Base-by-base conservation (phyloP, 2,888 invertebrate genomes). In the Erebia epiphron region DNA sequence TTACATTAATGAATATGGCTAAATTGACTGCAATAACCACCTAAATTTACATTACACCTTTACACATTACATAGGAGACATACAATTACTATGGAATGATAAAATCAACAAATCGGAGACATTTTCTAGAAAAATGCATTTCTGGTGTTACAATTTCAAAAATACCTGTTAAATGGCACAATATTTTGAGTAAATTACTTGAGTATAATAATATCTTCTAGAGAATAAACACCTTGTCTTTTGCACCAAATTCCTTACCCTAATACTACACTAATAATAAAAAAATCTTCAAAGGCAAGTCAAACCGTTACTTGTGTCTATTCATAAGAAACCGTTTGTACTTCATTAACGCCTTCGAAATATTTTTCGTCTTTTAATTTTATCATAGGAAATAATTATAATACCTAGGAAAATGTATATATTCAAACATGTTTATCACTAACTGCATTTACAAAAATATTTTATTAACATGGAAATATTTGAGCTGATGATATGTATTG, bases 231-330 rank as follows among this genome's bases (percentile, higher is more conserved):
- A 75, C 72, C 73, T 70, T 73, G 70, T 77, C 78, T 79, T 81
- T 81, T 82, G 83, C 85, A 84, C 84, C 83, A 80, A 80, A 77
- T 77, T 79, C 78, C 78, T 81, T 75, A 78, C 79, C 69, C 75
- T 79, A 82, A 78, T 77, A 61, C 70, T 56, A 67, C 16, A 65
- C 49, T 70, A 72, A 71, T 57, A 58, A 64, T 69, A 69, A 49
- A 50, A 71, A 70, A 67, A 68, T 63, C 62, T 26, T 52, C 67
- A 71, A 71, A 71, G 71, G 72, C 73, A 73, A 72, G 72, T 62
- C 46, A 63, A 69, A 68, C 63, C 61, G 69, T 69, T 49, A 68
- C 61, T 50, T 67, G 67, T 67, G 67, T 67, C 67, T 72, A 73
- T 73, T 63, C 65, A 73, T 72, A 58, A 67, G 57, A 64, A 63